Evolutionary conservation across 2,888 invertebrate genomes (phyloP).

Genomic region (Byasa hedistus): DNA sequence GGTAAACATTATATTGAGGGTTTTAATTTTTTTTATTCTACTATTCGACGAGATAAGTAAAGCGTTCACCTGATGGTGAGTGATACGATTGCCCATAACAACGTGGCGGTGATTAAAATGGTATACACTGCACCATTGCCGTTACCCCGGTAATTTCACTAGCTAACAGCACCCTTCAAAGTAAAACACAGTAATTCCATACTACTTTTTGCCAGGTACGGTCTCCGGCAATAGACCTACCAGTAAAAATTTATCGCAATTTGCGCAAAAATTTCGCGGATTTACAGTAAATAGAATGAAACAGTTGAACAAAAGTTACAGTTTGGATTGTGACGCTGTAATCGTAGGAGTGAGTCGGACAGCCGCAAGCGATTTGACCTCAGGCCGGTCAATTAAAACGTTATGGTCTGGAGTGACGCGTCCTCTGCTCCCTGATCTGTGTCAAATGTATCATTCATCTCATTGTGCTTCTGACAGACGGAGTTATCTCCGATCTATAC

Average conservation of each 20-base stretch:
- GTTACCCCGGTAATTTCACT: too few relatives aligned
- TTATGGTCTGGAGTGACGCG: conserved; percentile 51
- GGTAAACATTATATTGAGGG: not conserved
- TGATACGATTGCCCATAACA: too few relatives aligned
- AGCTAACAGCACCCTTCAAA: too few relatives aligned
- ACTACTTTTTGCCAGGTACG: too few relatives aligned
- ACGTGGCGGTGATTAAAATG: too few relatives aligned
- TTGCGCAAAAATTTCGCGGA: not conserved
- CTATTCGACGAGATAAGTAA: too few relatives aligned
- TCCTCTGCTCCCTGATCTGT: conserved; percentile 44
- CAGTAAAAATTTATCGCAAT: not conserved
- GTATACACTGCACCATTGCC: too few relatives aligned
- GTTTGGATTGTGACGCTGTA: conserved; percentile 11
- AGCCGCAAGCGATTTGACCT: conserved; percentile 78
- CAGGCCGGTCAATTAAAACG: conserved; percentile 75
- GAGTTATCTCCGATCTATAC: not conserved
- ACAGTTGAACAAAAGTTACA: not conserved
- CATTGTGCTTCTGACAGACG: conserved; percentile 18
- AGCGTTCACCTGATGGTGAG: too few relatives aligned
- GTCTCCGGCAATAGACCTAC: too few relatives aligned
- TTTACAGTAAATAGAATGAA: conserved; percentile 3
- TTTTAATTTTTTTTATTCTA: too few relatives aligned
- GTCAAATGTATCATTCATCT: conserved; percentile 29
- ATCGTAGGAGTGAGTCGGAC: conserved; percentile 38
- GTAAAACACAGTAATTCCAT: too few relatives aligned